Evolutionary conservation across 2,797 vertebrate genomes (phyloP), one percentile per base, ranked within the genome.

Genomic region (Chlorospingus semifuscus): DNA sequence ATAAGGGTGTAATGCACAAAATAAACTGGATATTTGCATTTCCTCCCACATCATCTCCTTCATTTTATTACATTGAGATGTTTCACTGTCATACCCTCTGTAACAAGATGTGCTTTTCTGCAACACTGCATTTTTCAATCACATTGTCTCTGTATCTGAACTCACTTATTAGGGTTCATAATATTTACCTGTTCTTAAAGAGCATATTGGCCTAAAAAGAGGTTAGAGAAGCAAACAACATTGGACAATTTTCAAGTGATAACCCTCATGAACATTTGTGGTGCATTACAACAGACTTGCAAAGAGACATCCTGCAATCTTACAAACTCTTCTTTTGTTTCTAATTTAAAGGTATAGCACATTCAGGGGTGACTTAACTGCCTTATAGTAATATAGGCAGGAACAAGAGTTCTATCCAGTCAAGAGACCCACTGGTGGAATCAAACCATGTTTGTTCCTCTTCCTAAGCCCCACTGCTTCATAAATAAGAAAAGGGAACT

Each of bases 251-350:
- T 77, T 78, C 39, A 79, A 24, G 0, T 12, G 2, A 59, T 32
- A 69, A 76, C 15, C 19, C 16, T 42, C 0, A 0, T 17, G 6
- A 75, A 59, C 4, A 1, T 69, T 78, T 55, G n/a, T 59, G 30
- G 41, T 4, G 1, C 15, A 19, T 65, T 71, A 69, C 53, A 32
- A 53, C 9, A 55, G 12, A 87, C 83, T 23, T 30, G 14, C 23
- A 80, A 90, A 79, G n/a, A 72, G 22, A 89, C 8, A n/a, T 61
- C 10, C 49, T 77, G 18, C 7, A 50, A 50, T 78, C 93, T 78
- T 27, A 83, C 30, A 87, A 89, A 52, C 5, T 2, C 2, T 34
- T 89, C 3, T 42, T 89, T 74, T 61, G 10, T 37, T 94, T 84
- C 32, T 71, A 44, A 81, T 44, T 42, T 78, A 65, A 85, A 85